Base-by-base conservation (phyloP, 2,888 invertebrate genomes). In the Pristionchus arcanus region DNA sequence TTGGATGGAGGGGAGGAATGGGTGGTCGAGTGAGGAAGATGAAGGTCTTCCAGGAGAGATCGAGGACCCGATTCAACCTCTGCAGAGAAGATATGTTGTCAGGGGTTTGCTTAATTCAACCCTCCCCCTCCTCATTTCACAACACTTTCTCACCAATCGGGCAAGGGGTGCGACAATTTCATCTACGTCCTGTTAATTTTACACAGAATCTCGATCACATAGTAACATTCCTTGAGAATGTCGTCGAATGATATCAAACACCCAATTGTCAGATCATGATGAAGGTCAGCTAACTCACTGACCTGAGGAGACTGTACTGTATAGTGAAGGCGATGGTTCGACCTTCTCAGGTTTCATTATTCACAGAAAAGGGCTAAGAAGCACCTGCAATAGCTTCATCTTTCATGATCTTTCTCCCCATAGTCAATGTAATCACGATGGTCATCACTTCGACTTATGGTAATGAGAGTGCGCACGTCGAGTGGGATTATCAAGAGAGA, bases 391-490 rank as follows among this genome's bases (percentile, higher is more conserved):
- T 25, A 42, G 31, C 77, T 34, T 71, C 37, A 77, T 42, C 37
- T 42, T 42, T 21, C 42, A 77, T 42, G 25, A 25, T 77, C 71
- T 34, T 34, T 31, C 34, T 31, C 68, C 28, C 28, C 16, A 28
- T 28, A 16, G n/a, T 15, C 68, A 68, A 28, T n/a, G 0, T 16
- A 71, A 63, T 63, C 63, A 7, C 68, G 7, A 71, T 71, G 68
- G 68, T 71, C 68, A 71, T 71, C 68, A 71, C 68, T 71, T 71
- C 77, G 37, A 31, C 77, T 77, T 77, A 77, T 77, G 77, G 42
- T 77, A 77, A 77, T 77, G 77, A 37, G 31, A 68, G 31, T 15
- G 42, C 25, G 77, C 77, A n/a, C 42, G 77, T 77, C 42, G 77
- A 77, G 77, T 77, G 77, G 77, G 77, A 77, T 77, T 77, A 77